Evolutionary conservation across 2,888 invertebrate species (phyloP).

Genomic region (Machimus rusticus): DNA sequence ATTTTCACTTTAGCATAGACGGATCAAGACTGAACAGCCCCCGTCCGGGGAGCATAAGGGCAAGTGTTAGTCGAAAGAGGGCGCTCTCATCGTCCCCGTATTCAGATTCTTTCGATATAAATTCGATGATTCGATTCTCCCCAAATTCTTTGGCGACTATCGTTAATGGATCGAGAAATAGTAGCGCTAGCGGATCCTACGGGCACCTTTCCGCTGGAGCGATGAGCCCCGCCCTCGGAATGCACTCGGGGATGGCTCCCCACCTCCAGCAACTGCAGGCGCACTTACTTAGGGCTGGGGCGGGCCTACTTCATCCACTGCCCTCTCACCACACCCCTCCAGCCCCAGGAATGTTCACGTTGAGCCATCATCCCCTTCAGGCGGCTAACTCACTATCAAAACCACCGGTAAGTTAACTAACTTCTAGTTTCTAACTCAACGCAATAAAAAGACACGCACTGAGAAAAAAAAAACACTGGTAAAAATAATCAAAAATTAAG

Average conservation of each 20-base stretch:
- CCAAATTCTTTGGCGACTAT: conserved; percentile 88
- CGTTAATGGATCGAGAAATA: conserved; percentile 84
- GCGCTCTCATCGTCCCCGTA: conserved; percentile 94
- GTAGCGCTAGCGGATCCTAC: conserved; percentile 93
- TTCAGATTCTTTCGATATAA: conserved; percentile 94
- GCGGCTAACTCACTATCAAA: conserved; percentile 40
- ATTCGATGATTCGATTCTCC: conserved; percentile 94
- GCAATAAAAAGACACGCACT: too few relatives aligned
- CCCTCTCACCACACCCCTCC: conserved; percentile 56
- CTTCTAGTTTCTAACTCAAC: too few relatives aligned
- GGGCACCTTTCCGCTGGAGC: conserved; percentile 95
- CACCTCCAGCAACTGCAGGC: conserved; percentile 80
- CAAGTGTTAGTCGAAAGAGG: conserved; percentile 82
- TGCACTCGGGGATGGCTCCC: conserved; percentile 65
- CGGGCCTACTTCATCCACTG: conserved; percentile 60
- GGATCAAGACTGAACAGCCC: conserved; percentile 76
- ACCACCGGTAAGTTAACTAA: conserved; percentile 40
- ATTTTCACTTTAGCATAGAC: conserved; percentile 90
- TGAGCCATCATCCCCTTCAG: conserved; percentile 56
- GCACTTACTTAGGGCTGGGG: conserved; percentile 74
- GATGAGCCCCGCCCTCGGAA: conserved; percentile 84
- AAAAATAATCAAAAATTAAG: too few relatives aligned
- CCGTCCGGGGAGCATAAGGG: conserved; percentile 64
- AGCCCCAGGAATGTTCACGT: conserved; percentile 56
- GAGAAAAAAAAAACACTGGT: too few relatives aligned